Percentiles rank a stretch among this genome's conserved stretches.
phyloP scores from a whole-genome alignment of 2,797 vertebrate species.

The Schizopygopsis malacanthus region DNA sequence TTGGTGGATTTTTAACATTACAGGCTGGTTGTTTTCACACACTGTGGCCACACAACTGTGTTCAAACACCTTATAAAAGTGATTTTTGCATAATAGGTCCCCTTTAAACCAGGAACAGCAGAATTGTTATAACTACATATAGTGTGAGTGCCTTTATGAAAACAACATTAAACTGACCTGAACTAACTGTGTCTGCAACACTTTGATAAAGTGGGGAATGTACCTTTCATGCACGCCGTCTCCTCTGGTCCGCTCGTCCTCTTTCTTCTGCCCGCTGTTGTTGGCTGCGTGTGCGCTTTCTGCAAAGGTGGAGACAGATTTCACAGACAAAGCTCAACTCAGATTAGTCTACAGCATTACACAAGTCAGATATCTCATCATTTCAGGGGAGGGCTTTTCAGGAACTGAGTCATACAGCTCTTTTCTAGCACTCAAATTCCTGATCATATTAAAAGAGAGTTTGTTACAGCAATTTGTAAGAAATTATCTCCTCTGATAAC shows the following conservation, averaged over 20 bases:
- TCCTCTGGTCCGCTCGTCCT: conserved; percentile 59
- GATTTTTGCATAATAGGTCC: too few species aligned
- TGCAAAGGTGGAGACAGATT: conserved; percentile 52
- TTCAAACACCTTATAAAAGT: too few species aligned
- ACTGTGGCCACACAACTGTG: too few species aligned
- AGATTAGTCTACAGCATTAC: conserved; percentile 16
- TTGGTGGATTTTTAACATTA: too few species aligned
- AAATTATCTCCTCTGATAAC: background rate
- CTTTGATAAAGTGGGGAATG: background rate
- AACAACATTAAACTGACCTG: background rate
- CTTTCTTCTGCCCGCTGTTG: conserved; percentile 66
- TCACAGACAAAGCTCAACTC: background rate
- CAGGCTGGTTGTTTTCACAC: too few species aligned
- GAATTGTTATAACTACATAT: background rate
- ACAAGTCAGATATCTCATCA: background rate
- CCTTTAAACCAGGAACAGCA: background rate
- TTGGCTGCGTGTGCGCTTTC: conserved; percentile 65
- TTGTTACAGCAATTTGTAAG: background rate
- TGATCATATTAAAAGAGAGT: background rate
- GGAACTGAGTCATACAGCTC: background rate
- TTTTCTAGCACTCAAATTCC: background rate
- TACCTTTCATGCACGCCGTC: conserved; percentile 68
- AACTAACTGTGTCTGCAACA: background rate
- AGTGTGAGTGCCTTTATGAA: background rate
- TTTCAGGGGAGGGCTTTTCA: background rate